Evolutionary conservation across 2,797 vertebrate genomes (phyloP).

Genomic region (Erpetoichthys calabaricus): DNA sequence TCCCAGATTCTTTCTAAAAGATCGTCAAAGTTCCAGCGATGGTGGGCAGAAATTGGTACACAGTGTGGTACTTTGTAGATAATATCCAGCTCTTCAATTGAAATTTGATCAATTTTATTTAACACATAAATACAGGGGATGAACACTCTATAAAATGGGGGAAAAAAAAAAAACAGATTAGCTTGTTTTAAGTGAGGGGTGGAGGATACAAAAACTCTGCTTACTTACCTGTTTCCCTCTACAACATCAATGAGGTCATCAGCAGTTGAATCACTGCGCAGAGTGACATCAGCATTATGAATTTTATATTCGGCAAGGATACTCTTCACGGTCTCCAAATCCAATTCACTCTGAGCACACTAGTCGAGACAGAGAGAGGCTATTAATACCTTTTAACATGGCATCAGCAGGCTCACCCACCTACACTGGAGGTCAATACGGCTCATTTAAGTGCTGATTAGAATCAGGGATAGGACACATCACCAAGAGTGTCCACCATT

Average conservation of each 20-base stretch:
- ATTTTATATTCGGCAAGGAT: constrained; percentile 95
- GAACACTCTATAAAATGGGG: constrained; percentile 65
- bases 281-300: constrained; percentile 88
- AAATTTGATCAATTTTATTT: constrained; percentile 98
- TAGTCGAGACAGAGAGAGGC: constrained; percentile 23
- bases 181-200: too few relatives aligned
- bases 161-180: not conserved
- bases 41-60: constrained; percentile 94
- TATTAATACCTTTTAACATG: not conserved
- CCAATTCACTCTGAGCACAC: constrained; percentile 83
- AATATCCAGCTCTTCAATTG: constrained; percentile 90
- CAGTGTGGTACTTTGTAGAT: constrained; percentile 97
- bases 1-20: constrained; percentile 93
- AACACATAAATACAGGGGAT: constrained; percentile 95
- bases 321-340: constrained; percentile 83
- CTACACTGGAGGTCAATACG: too few relatives aligned
- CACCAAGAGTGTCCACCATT: too few relatives aligned
- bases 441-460: too few relatives aligned
- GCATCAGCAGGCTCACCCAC: too few relatives aligned
- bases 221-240: constrained; percentile 83
- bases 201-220: not conserved
- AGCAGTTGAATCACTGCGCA: constrained; percentile 83
- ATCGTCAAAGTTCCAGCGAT: constrained; percentile 98
- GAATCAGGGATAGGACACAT: too few relatives aligned
- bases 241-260: constrained; percentile 97